Evolutionary conservation across 2,797 vertebrate species (phyloP), one percentile per base, ranked within the genome.

Genomic region (Phrynocephalus vlangalii): DNA sequence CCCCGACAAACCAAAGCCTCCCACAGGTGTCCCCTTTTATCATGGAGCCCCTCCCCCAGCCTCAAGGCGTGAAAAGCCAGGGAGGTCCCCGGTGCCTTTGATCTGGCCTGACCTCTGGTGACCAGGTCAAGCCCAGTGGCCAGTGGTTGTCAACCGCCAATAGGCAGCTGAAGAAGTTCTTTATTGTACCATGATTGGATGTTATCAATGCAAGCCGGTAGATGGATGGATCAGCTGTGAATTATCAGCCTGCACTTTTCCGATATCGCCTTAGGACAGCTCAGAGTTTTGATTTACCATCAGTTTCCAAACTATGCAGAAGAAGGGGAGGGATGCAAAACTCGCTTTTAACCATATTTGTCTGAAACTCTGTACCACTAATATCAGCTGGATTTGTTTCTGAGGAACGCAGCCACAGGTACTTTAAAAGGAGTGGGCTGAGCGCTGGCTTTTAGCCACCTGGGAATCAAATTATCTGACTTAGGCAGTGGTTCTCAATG

Each of bases 21-120:
- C 2, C 60, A 92, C 93, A 95, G 94, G 95, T 95, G 92, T 68
- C 77, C 24, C n/a, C 0, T 33, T 44, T 81, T 84, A 91, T 85
- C 89, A 86, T 5, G n/a, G 88, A 72, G 22, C 3, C 0, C 28
- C 66, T 68, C 5, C 82, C 71, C 72, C 52, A 56, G 11, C 48
- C 48, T 26, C 71, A 82, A 72, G 86, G 13, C n/a, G 79, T 24
- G 80, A 77, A 82, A n/a, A 1, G 0, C 0, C 33, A 77, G 75
- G 68, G 6, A 44, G 1, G 6, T 88, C 90, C 85, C 92, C 86
- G 18, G 77, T 2, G 83, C 88, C 86, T 93, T 80, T 91, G 94
- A 92, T 89, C 93, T 85, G 91, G 83, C 86, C 94, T 10, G 94
- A 86, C 89, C 91, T 87, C 66, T 92, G 60, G 92, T 87, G 56